phyloP scores from a whole-genome alignment of 2,113 vertebrate genomes.

The Recurvirostra avosetta region DNA sequence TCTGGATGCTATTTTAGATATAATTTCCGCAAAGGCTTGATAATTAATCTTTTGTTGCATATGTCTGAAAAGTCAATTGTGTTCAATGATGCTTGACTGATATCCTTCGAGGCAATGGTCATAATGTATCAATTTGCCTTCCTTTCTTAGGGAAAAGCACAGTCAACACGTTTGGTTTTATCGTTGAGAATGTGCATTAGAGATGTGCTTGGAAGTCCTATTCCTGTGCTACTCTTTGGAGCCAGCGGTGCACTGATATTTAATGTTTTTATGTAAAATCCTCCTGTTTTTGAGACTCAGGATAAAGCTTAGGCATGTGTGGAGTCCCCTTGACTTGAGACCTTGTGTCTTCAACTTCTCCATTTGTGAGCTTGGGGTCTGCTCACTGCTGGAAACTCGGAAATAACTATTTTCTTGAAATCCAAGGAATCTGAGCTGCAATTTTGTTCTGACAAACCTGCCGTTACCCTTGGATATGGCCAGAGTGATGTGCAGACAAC shows the following conservation, averaged over 20 bases:
- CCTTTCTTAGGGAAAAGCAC: neutral
- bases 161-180: neutral
- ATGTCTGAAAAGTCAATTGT: neutral
- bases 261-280: neutral
- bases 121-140: neutral
- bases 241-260: neutral
- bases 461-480: neutral
- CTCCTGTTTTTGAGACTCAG: neutral
- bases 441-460: neutral
- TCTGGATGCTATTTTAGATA: neutral
- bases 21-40: neutral
- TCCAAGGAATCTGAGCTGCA: neutral
- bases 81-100: neutral
- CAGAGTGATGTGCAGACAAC: neutral
- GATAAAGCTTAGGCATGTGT: neutral
- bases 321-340: neutral
- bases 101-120: neutral
- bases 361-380: neutral
- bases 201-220: neutral
- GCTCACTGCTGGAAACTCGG: neutral
- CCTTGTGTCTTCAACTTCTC: neutral
- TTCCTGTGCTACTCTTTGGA: neutral
- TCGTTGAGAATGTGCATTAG: neutral
- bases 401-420: neutral
- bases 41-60: neutral